Base-by-base conservation (phyloP, 1,140 invertebrate genomes). In the Atta texana region DNA sequence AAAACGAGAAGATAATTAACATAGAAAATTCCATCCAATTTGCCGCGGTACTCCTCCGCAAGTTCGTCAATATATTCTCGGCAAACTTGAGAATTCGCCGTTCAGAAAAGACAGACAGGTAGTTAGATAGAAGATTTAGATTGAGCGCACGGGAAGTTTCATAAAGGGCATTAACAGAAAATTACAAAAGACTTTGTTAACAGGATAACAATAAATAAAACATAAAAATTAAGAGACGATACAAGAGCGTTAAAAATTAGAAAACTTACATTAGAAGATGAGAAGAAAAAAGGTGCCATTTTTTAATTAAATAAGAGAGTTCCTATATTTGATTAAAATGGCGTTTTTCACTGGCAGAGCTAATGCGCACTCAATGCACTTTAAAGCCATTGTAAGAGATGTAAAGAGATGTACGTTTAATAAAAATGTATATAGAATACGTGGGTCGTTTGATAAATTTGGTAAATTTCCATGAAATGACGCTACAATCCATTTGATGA, bases 21-120 rank as follows among this genome's bases (percentile, higher is more conserved):
- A 18, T 68, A 88, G 87, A 87, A 87, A 81, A 87, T 88, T 88
- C 63, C 85, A 86, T 88, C 61, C 21, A 31, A 39, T 81, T 81
- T 81, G 16, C 66, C 34, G 51, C 21, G 51, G 34, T 75, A 57
- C 21, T 59, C 21, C 31, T 57, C 10, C 66, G 34, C 66, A 57
- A 81, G 78, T 81, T 72, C 68, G 66, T 72, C 78, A 81, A 81
- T 81, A 81, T 72, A 81, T 72, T 81, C 78, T 44, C 16, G 10
- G 21, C 34, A 81, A 81, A 81, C 78, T 81, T 71, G 78, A 16
- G 31, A 81, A 51, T 81, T 81, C 31, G 12, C 12, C 18, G 66
- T 81, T 81, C 64, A 39, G 31, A 10, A 28, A 71, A 28, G 21
- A 44, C 34, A 10, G 75, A 51, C 39, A 31, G 49, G 49, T 55